phyloP scores from a whole-genome alignment of 2,888 invertebrate genomes.

The Scrobipalpa atriplicella region DNA sequence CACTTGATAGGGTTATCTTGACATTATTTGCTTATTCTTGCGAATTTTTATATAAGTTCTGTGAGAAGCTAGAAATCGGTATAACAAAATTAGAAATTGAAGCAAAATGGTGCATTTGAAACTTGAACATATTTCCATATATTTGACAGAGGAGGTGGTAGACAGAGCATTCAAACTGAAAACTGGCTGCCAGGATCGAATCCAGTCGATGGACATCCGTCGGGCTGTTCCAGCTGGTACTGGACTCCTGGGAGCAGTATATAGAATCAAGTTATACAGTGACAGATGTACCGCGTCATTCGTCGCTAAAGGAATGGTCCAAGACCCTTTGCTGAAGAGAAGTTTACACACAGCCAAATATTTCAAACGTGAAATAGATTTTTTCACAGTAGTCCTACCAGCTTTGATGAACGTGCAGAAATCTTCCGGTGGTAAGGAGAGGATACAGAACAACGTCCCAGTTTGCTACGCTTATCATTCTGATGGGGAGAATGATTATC shows the following conservation, averaged over 20 bases:
- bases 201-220: conserved; percentile 45
- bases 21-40: neutral
- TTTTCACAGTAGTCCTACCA: conserved; percentile 53
- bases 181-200: conserved; percentile 49
- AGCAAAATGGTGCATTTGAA: conserved; percentile 48
- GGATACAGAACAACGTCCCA: conserved; percentile 49
- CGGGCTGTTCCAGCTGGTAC: conserved; percentile 56
- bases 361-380: conserved; percentile 53
- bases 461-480: conserved; percentile 48
- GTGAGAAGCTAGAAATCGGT: neutral
- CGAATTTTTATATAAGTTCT: neutral
- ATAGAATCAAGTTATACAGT: conserved; percentile 50
- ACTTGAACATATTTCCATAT: conserved; percentile 50
- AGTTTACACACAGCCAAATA: conserved; percentile 45
- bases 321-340: conserved; percentile 45
- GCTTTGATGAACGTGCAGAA: conserved; percentile 47
- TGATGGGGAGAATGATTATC: conserved; percentile 55
- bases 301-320: conserved; percentile 52
- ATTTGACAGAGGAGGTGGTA: conserved; percentile 50
- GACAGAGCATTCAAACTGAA: conserved; percentile 49
- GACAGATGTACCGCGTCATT: conserved; percentile 43
- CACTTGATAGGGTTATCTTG: neutral
- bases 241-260: conserved; percentile 57
- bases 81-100: neutral
- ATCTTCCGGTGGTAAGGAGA: conserved; percentile 49